A percentile compares a stretch with the other conserved stretches of the same genome.
These are phyloP conservation scores for Acanthurus tractus DNA, from an alignment of 2,797 vertebrate species.

Conservation along the genomic window DNA sequence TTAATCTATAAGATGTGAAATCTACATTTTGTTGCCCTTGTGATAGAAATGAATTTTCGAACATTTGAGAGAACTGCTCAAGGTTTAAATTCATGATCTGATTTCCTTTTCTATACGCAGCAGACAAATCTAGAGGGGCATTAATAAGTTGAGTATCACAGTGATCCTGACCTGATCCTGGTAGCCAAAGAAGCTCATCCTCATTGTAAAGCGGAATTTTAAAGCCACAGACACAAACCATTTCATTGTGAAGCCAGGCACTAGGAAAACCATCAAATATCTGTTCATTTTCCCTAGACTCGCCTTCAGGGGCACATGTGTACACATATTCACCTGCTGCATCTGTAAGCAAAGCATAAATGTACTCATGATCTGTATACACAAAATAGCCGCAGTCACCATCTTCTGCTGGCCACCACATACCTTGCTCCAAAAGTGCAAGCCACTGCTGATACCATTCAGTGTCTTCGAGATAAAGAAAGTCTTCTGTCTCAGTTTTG, in stretches of 20 bases:
- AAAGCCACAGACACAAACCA: constrained; percentile 92
- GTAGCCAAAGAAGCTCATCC: constrained; percentile 91
- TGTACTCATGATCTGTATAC: constrained; percentile 93
- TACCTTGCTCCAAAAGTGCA: constrained; percentile 90
- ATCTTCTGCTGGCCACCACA: constrained; percentile 97
- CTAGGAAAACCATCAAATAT: constrained; percentile 79
- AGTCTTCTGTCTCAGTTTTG: constrained; percentile 83
- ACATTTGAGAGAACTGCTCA: constrained; percentile 91
- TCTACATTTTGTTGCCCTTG: constrained; percentile 88
- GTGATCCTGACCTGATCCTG: constrained; percentile 82
- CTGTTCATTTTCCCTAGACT: constrained; percentile 82
- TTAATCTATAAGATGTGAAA: constrained; percentile 90
- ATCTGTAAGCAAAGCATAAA: constrained; percentile 96
- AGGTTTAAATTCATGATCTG: constrained; percentile 93
- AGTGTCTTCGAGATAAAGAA: constrained; percentile 85
- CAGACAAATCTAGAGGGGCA: constrained; percentile 93
- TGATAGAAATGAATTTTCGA: constrained; percentile 90
- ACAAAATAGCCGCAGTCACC: constrained; percentile 96
- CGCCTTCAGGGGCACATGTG: constrained; percentile 89
- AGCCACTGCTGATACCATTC: constrained; percentile 96
- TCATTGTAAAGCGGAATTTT: constrained; percentile 92
- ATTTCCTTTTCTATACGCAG: constrained; percentile 90
- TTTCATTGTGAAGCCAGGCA: constrained; percentile 86
- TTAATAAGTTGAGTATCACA: constrained; percentile 84
- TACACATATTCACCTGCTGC: constrained; percentile 93